These are phyloP conservation scores for Leontopithecus rosalia DNA, from an alignment of 2,797 vertebrate genomes.

Conservation along the genomic window DNA sequence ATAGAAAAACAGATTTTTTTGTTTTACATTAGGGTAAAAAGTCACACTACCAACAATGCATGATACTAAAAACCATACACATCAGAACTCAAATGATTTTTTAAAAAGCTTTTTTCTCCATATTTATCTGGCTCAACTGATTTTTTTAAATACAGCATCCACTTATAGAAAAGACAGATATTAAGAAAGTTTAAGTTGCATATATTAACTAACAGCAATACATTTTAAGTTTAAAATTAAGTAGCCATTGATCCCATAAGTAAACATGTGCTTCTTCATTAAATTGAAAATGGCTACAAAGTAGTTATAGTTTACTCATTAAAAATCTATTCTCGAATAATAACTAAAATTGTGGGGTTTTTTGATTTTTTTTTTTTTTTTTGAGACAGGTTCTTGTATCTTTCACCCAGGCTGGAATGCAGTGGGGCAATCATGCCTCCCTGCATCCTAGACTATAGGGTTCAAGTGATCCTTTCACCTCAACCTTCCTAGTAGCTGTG, in stretches of 20 bases:
- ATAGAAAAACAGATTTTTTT: not conserved
- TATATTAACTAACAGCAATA: not conserved
- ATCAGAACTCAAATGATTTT: not conserved
- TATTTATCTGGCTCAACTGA: not conserved
- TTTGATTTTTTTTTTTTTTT: too few relatives aligned
- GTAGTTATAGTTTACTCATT: not conserved
- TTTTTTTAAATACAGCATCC: not conserved
- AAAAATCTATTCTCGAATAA: slow-evolving; percentile 35
- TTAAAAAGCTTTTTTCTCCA: not conserved
- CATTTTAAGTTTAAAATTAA: slow-evolving; percentile 29
- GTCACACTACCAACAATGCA: not conserved
- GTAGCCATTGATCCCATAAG: not conserved
- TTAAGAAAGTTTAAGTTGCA: not conserved
- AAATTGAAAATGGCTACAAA: slow-evolving; percentile 19
- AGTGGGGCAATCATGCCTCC: too few relatives aligned
- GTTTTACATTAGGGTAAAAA: not conserved
- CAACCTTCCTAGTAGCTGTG: too few relatives aligned
- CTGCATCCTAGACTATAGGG: too few relatives aligned
- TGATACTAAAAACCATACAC: not conserved
- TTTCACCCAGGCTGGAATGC: too few relatives aligned
- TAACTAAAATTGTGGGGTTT: not conserved
- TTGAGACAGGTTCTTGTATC: too few relatives aligned
- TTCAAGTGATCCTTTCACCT: too few relatives aligned
- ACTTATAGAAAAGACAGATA: not conserved
- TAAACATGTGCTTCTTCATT: slow-evolving; percentile 1